Conservation (phyloP, 2,797 vertebrate species). For the Mormyrus hasselquistii region DNA sequence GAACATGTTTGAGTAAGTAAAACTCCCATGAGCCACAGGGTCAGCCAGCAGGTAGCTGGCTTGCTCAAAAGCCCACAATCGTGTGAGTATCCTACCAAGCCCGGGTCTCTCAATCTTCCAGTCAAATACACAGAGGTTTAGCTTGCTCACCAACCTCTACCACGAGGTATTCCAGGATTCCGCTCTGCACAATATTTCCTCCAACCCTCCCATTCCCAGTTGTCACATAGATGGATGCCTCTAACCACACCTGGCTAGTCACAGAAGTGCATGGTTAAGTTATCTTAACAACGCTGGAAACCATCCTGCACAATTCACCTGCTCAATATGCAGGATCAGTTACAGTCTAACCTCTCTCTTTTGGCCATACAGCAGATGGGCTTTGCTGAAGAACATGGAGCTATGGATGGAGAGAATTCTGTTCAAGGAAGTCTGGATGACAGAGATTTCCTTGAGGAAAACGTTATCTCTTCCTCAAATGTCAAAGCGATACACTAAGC, state of each 20-base stretch:
- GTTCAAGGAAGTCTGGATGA: slow-evolving; percentile 24
- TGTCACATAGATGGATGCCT: not conserved
- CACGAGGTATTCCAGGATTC: not conserved
- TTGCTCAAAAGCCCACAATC: not conserved
- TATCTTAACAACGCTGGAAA: slow-evolving; percentile 25
- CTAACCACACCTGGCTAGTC: slow-evolving; percentile 34
- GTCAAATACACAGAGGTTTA: not conserved
- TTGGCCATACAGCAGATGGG: slow-evolving; percentile 27
- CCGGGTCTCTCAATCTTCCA: not conserved
- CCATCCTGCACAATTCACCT: slow-evolving; percentile 22
- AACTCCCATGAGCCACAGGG: no score
- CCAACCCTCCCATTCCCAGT: not conserved
- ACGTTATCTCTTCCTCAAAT: slow-evolving; percentile 33
- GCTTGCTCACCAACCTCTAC: not conserved
- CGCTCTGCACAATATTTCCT: not conserved
- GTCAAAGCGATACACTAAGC: slow-evolving; percentile 27
- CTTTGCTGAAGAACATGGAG: slow-evolving; percentile 30
- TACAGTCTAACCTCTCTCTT: slow-evolving; percentile 9
- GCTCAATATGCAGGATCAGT: slow-evolving; percentile 29
- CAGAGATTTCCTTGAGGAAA: slow-evolving; percentile 29
- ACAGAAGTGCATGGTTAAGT: slow-evolving; percentile 32
- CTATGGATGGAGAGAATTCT: slow-evolving; percentile 31
- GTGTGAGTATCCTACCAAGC: not conserved
- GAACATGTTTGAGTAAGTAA: no score
- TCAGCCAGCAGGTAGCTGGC: not conserved